These are phyloP conservation scores for Microtus californicus DNA, from an alignment of 2,797 vertebrate species.

Conservation along the genomic window DNA sequence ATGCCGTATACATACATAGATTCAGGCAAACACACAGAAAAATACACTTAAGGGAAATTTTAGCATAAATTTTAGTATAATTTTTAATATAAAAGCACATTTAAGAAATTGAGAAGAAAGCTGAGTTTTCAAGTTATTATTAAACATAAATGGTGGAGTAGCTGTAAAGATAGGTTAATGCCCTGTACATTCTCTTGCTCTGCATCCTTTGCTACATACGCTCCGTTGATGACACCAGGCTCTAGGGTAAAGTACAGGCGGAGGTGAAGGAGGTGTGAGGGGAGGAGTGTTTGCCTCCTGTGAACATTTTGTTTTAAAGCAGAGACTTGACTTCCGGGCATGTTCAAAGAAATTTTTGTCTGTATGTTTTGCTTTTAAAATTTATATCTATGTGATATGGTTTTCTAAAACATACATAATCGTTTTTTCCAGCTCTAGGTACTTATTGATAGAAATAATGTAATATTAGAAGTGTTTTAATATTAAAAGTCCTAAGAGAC, in stretches of 20 bases:
- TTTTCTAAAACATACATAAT: slow-evolving; percentile 55
- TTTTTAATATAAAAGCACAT: neutral
- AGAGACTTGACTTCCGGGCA: neutral
- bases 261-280: too few relatives aligned
- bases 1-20: neutral
- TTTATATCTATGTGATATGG: neutral
- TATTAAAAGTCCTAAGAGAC: neutral
- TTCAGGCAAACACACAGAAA: neutral
- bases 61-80: neutral
- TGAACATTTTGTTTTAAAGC: neutral
- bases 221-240: neutral
- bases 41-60: neutral
- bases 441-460: neutral
- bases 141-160: neutral
- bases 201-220: neutral
- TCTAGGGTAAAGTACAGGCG: neutral
- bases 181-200: neutral
- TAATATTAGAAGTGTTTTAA: neutral
- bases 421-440: neutral
- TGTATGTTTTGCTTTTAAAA: slow-evolving; percentile 19
- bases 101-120: neutral
- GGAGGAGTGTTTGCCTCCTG: neutral
- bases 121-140: neutral
- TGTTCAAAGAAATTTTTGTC: neutral
- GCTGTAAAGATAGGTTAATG: neutral